These are phyloP conservation scores for Isurus oxyrinchus DNA, from an alignment of 2,113 vertebrate species.

Conservation along the genomic window DNA sequence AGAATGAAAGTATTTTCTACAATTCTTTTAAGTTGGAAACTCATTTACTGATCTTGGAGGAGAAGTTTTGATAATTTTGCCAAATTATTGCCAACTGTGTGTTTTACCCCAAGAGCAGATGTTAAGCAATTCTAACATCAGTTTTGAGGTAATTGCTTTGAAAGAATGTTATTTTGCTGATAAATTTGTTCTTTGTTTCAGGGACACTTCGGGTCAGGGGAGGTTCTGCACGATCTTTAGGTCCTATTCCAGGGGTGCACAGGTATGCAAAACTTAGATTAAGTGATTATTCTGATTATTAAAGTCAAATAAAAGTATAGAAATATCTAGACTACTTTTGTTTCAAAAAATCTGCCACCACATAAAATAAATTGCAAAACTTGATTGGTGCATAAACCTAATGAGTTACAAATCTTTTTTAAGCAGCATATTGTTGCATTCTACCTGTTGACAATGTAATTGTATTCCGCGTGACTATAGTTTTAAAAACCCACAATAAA, in stretches of 20 bases:
- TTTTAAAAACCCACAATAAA: background rate
- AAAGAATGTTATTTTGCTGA: background rate
- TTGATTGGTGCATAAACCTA: background rate
- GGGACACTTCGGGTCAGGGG: conserved; percentile 97
- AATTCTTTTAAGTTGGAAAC: background rate
- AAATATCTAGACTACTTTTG: background rate
- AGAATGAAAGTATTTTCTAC: background rate
- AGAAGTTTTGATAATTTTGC: background rate
- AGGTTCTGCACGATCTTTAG: conserved; percentile 98
- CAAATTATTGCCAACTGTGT: background rate
- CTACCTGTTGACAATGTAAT: background rate
- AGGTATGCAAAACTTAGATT: conserved; percentile 59
- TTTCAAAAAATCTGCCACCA: background rate
- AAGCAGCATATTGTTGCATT: background rate
- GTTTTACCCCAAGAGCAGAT: background rate
- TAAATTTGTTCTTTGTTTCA: conserved; percentile 51
- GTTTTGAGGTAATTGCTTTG: background rate
- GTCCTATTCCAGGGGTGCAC: conserved; percentile 92
- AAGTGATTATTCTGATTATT: too few species aligned
- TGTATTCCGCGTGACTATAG: background rate
- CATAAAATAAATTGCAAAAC: background rate
- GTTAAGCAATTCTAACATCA: background rate
- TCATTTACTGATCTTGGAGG: background rate
- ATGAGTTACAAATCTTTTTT: background rate
- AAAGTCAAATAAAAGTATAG: background rate